A percentile compares a stretch with the other conserved stretches of the same genome.
Conservation (phyloP, 2,888 invertebrate species). For the Nysson spinosus region DNA sequence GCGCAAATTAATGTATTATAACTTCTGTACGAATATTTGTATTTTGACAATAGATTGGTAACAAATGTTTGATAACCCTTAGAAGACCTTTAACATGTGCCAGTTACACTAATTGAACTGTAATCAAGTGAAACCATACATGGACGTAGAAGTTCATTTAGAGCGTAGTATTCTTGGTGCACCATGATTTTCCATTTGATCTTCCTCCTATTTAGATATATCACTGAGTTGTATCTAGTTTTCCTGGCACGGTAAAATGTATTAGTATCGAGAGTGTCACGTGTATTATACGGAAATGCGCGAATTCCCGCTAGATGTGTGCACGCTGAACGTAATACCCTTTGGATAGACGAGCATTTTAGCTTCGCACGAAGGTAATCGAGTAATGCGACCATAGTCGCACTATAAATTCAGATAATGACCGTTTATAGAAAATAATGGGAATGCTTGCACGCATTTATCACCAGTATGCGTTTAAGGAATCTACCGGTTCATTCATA, state of each 20-base stretch:
- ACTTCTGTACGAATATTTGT: too few relatives aligned
- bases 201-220: too few relatives aligned
- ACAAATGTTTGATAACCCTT: too few relatives aligned
- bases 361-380: constrained; percentile 27
- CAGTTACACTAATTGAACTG: too few relatives aligned
- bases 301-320: constrained; percentile 30
- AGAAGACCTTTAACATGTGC: too few relatives aligned
- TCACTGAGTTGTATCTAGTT: too few relatives aligned
- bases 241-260: neutral
- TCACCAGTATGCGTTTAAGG: constrained; percentile 51
- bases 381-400: constrained; percentile 24
- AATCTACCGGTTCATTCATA: constrained; percentile 56
- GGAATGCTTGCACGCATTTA: constrained; percentile 48
- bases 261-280: neutral
- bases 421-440: constrained; percentile 62
- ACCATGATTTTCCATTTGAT: too few relatives aligned
- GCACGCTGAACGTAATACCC: constrained; percentile 32
- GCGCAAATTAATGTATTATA: too few relatives aligned
- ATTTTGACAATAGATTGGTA: too few relatives aligned
- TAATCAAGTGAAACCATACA: too few relatives aligned
- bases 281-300: constrained; percentile 10
- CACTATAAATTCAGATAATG: constrained; percentile 53
- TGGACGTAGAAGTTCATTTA: too few relatives aligned
- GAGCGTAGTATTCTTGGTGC: too few relatives aligned
- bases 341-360: constrained; percentile 23